Base-by-base conservation (phyloP, 2,888 invertebrate genomes). In the Dolichomitus sp. region DNA sequence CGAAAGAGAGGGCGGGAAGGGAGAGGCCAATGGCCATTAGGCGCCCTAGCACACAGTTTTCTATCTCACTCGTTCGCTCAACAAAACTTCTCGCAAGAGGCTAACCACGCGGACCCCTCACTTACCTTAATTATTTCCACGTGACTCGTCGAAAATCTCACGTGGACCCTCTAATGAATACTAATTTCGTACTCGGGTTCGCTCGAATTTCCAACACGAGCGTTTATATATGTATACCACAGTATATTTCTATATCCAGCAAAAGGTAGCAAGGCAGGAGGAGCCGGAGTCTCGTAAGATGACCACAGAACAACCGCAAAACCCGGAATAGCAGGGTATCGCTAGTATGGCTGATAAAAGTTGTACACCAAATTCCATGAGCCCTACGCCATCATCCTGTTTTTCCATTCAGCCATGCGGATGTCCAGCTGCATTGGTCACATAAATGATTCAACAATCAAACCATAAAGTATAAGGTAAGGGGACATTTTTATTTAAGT, bases 101-200 rank as follows among this genome's bases (percentile, higher is more conserved):
- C 87, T 81, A 87, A 87, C 87, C 86, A 84, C 84, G 72, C 79
- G 87, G 88, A 91, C 88, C 92, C 90, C 89, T 89, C 88, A 92
- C 89, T 92, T 92, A 91, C 90, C 89, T 92, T 93, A 92, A 93
- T 93, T 92, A 92, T 92, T 92, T 90, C 89, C 90, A 92, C 92
- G 91, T 93, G 92, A 92, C 92, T 93, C 89, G 92, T 88, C 91
- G 89, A 89, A 93, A 92, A 86, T 90, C 90, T 88, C 87, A 87
- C 88, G 85, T 86, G 87, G 87, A 87, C 87, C 90, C 82, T 86
- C 89, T 90, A 91, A 91, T 90, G 89, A 90, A 89, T 89, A 91
- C 90, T 90, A 90, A 91, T 90, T 91, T 88, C 83, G 79, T 87
- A 86, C 84, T 69, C 63, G 72, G 80, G 81, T 84, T 84, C 85